Conservation (phyloP, 2,797 vertebrate species). For the Coregonus sp. region DNA sequence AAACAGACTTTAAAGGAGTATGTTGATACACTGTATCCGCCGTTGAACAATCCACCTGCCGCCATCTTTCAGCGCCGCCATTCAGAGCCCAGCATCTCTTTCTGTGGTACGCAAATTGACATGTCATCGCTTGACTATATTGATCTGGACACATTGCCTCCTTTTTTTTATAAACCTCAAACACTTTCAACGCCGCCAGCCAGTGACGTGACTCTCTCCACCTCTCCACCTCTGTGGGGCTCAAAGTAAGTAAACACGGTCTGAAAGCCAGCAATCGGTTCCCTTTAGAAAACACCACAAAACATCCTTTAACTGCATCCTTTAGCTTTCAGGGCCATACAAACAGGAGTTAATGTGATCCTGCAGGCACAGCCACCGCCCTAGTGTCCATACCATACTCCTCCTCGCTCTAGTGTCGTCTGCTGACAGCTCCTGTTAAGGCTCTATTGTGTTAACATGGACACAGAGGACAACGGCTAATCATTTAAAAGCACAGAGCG, state of each 20-base stretch:
- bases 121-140: slow-evolving; percentile 79
- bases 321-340: slow-evolving; percentile 75
- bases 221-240: slow-evolving; percentile 47
- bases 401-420: slow-evolving; percentile 67
- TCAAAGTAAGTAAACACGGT: slow-evolving; percentile 67
- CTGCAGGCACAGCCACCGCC: slow-evolving; percentile 50
- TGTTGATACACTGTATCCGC: slow-evolving; percentile 81
- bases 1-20: slow-evolving; percentile 66
- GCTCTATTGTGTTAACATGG: slow-evolving; percentile 76
- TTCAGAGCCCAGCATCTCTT: slow-evolving; percentile 68
- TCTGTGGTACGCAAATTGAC: slow-evolving; percentile 63
- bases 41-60: slow-evolving; percentile 85
- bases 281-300: slow-evolving; percentile 65
- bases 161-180: slow-evolving; percentile 17
- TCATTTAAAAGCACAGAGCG: slow-evolving; percentile 75
- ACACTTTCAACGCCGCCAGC: slow-evolving; percentile 16
- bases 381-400: slow-evolving; percentile 43
- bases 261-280: slow-evolving; percentile 67
- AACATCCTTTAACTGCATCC: slow-evolving; percentile 72
- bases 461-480: slow-evolving; percentile 60
- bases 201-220: slow-evolving; percentile 26
- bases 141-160: slow-evolving; percentile 69
- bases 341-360: slow-evolving; percentile 79
- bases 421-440: slow-evolving; percentile 87
- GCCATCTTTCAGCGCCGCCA: slow-evolving; percentile 83